phyloP scores from a whole-genome alignment of 2,797 vertebrate species.

The Esox lucius region DNA sequence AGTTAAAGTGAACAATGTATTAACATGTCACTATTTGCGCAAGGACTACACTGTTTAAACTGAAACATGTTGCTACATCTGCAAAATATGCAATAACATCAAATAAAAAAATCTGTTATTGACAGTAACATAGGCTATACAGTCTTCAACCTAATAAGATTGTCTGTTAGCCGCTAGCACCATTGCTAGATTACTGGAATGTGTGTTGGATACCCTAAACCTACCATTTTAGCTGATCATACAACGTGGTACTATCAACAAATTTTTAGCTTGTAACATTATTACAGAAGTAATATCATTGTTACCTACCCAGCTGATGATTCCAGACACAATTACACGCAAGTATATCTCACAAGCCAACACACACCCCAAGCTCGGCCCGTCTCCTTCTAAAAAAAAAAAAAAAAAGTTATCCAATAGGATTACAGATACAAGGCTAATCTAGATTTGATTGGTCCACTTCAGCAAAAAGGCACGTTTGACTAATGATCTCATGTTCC shows the following conservation, averaged over 20 bases:
- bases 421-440: background rate
- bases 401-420: constrained; percentile 49
- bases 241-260: background rate
- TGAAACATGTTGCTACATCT: background rate
- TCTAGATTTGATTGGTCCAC: constrained; percentile 56
- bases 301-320: constrained; percentile 7
- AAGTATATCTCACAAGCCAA: background rate
- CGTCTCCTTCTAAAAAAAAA: constrained; percentile 26
- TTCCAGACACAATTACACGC: constrained; percentile 7
- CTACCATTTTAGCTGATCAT: constrained; percentile 1
- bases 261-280: background rate
- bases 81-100: background rate
- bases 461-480: constrained; percentile 26
- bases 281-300: background rate
- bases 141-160: background rate
- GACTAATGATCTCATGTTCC: background rate
- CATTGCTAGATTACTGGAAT: background rate
- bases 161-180: background rate
- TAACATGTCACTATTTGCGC: background rate
- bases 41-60: background rate
- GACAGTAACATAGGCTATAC: background rate
- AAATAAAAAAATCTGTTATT: background rate
- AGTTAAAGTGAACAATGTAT: background rate
- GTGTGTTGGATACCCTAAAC: background rate
- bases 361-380: constrained; percentile 15